Evolutionary conservation across 1,140 invertebrate genomes (phyloP).

Genomic region (Megalopta genalis): DNA sequence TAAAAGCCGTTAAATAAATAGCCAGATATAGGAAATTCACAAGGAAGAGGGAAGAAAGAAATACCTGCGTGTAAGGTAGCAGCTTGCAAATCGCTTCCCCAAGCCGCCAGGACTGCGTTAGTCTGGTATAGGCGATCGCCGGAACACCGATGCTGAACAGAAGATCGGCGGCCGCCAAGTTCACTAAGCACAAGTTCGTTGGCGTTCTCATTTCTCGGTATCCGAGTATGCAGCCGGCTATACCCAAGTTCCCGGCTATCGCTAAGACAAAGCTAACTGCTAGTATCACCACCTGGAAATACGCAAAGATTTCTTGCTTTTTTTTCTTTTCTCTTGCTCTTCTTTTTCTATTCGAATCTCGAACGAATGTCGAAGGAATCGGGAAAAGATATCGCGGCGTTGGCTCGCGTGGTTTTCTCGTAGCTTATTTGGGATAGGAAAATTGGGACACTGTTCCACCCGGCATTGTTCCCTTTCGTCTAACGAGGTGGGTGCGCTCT

Average conservation of each 20-base stretch:
- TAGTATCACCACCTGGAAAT: conserved; percentile 72
- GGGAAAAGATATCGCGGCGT: too few relatives aligned
- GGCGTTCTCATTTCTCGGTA: conserved; percentile 87
- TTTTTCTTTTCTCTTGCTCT: not conserved
- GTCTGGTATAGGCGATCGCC: conserved; percentile 79
- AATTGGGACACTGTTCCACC: too few relatives aligned
- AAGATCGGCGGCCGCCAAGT: conserved; percentile 85
- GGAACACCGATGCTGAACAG: conserved; percentile 82
- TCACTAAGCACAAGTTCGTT: conserved; percentile 88
- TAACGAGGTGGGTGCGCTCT: too few relatives aligned
- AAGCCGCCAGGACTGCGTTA: conserved; percentile 80
- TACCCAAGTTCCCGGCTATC: conserved; percentile 75
- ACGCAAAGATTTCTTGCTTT: conserved; percentile 39
- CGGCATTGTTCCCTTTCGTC: too few relatives aligned
- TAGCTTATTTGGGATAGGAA: too few relatives aligned
- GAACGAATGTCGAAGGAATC: too few relatives aligned
- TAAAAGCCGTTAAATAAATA: not conserved
- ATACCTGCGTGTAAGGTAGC: conserved; percentile 82
- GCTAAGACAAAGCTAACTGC: conserved; percentile 75
- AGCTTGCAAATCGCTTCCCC: conserved; percentile 80
- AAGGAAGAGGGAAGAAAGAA: too few relatives aligned
- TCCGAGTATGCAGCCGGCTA: conserved; percentile 76
- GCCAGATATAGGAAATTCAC: too few relatives aligned
- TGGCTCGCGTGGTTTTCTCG: too few relatives aligned
- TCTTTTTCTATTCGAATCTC: too few relatives aligned